A percentile compares a stretch with the other conserved stretches of the same genome.
phyloP scores from a whole-genome alignment of 2,797 vertebrate species.

The Trichosurus vulpecula region DNA sequence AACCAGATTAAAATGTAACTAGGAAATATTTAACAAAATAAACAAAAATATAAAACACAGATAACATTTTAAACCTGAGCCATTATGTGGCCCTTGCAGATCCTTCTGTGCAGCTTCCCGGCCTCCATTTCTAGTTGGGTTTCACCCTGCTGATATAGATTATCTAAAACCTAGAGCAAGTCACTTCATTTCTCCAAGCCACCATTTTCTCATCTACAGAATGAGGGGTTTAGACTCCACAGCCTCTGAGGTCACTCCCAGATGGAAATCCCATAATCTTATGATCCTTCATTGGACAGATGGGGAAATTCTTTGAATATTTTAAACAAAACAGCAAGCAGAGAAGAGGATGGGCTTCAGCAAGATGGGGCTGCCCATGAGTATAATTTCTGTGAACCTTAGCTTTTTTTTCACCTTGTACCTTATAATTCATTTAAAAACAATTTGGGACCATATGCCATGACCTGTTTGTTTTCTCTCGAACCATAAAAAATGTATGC shows the following conservation, averaged over 20 bases:
- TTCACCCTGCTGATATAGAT: neutral
- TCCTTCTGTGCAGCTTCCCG: neutral
- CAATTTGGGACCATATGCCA: constrained; percentile 2
- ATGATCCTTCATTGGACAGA: neutral
- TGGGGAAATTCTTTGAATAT: neutral
- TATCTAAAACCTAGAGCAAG: neutral
- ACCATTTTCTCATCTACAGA: neutral
- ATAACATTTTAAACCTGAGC: neutral
- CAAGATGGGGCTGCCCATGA: neutral
- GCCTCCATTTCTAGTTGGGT: neutral
- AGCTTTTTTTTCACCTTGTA: neutral
- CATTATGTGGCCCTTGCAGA: neutral
- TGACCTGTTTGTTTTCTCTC: neutral
- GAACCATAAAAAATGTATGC: constrained; percentile 40
- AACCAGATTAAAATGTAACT: neutral
- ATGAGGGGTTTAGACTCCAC: neutral
- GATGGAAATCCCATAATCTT: neutral
- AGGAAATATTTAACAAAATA: neutral
- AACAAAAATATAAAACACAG: neutral
- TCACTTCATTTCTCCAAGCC: neutral
- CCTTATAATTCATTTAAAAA: constrained; percentile 51
- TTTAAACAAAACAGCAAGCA: neutral
- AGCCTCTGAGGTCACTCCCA: neutral
- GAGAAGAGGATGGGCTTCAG: neutral
- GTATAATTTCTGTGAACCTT: neutral